phyloP scores from a whole-genome alignment of 2,113 vertebrate genomes.

The Myocastor coypus region DNA sequence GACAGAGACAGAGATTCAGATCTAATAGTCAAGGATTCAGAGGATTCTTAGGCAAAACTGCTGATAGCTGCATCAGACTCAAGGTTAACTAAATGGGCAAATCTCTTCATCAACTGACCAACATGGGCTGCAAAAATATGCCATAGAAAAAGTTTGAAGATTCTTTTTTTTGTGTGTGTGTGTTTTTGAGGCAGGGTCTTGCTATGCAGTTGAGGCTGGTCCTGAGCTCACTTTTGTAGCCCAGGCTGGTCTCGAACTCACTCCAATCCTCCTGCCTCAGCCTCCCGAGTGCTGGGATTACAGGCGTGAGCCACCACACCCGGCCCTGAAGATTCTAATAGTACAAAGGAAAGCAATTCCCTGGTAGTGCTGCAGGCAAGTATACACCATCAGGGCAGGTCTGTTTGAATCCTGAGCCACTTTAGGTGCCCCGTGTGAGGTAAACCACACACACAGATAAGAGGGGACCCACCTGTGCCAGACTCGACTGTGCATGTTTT shows the following conservation, averaged over 20 bases:
- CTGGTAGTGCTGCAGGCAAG: neutral
- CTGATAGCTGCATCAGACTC: neutral
- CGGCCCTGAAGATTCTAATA: too few relatives aligned
- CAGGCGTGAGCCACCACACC: too few relatives aligned
- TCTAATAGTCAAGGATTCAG: neutral
- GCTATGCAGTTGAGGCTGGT: too few relatives aligned
- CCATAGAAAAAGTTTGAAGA: neutral
- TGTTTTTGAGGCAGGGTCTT: too few relatives aligned
- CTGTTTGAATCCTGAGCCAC: neutral
- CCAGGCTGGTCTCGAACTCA: too few relatives aligned
- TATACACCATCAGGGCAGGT: neutral
- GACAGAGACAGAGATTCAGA: neutral
- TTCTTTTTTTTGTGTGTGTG: too few relatives aligned
- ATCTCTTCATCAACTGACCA: neutral
- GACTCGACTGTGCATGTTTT: neutral
- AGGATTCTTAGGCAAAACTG: neutral
- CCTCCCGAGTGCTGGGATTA: too few relatives aligned
- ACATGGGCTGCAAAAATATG: neutral
- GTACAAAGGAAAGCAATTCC: neutral
- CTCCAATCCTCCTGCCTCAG: too few relatives aligned
- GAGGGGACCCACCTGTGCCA: neutral
- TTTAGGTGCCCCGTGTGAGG: neutral
- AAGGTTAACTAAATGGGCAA: neutral
- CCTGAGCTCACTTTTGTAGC: too few relatives aligned
- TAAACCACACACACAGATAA: constrained; percentile 18